Conservation (phyloP, 2,888 invertebrate species). For the Leptura quadrifasciata region DNA sequence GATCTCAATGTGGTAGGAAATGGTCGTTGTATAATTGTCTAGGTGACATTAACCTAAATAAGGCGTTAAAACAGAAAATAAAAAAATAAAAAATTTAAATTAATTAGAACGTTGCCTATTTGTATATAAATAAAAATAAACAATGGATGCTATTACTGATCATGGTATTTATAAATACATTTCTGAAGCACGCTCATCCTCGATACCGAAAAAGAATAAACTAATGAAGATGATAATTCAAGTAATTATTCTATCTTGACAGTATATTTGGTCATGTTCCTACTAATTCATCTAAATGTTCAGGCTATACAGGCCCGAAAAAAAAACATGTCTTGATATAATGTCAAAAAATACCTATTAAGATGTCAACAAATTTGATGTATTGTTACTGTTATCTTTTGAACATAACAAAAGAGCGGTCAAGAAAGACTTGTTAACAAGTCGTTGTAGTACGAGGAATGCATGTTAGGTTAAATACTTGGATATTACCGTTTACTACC, state of each 20-base stretch:
- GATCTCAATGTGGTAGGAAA: too few relatives aligned
- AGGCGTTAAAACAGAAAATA: too few relatives aligned
- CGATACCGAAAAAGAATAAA: not conserved
- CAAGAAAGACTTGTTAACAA: constrained; percentile 55
- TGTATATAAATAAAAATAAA: too few relatives aligned
- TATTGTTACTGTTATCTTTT: constrained; percentile 49
- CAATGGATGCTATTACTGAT: too few relatives aligned
- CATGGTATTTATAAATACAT: not conserved
- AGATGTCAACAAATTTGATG: constrained; percentile 61
- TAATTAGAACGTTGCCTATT: too few relatives aligned
- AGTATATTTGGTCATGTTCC: constrained; percentile 53
- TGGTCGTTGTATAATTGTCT: too few relatives aligned
- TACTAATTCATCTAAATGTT: constrained; percentile 53
- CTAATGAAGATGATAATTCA: constrained; percentile 33
- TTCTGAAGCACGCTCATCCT: not conserved
- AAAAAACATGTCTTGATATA: constrained; percentile 55
- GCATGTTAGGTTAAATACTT: constrained; percentile 42
- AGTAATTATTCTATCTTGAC: constrained; percentile 57
- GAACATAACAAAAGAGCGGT: constrained; percentile 42
- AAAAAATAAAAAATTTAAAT: too few relatives aligned
- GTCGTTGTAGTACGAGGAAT: constrained; percentile 43
- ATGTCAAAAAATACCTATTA: constrained; percentile 61
- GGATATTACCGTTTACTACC: constrained; percentile 33
- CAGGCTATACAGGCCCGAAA: constrained; percentile 48
- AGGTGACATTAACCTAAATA: too few relatives aligned